Evolutionary conservation across 2,113 vertebrate genomes (phyloP).

Genomic region (Scolopax mira): DNA sequence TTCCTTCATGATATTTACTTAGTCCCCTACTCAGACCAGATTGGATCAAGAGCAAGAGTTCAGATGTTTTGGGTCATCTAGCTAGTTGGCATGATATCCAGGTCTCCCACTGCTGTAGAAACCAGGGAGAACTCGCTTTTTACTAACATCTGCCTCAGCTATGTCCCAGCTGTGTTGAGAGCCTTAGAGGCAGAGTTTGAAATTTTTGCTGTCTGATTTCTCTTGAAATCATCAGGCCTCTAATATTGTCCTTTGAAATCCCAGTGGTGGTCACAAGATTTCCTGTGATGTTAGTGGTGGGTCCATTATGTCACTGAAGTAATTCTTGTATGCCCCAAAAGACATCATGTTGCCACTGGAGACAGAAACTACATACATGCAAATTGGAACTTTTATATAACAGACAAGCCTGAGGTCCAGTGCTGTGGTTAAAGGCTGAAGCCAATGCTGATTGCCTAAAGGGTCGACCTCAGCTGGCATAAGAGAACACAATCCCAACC

Average conservation of each 20-base stretch:
- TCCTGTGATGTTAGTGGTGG: background rate
- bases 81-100: background rate
- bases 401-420: background rate
- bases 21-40: background rate
- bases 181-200: background rate
- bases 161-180: background rate
- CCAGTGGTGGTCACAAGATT: background rate
- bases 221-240: background rate
- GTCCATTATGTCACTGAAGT: accelerated
- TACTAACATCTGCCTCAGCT: background rate
- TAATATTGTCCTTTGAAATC: background rate
- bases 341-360: background rate
- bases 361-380: background rate
- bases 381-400: background rate
- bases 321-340: background rate
- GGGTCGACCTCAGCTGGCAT: background rate
- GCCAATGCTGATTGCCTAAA: background rate
- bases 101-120: background rate
- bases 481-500: background rate
- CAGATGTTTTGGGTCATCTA: background rate
- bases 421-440: background rate
- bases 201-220: background rate
- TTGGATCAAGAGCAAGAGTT: background rate
- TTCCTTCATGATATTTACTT: background rate
- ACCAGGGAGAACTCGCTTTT: background rate